Evolutionary conservation across 2,113 vertebrate genomes (phyloP), one percentile per base, ranked within the genome.

Genomic region (Megaleporinus macrocephalus): DNA sequence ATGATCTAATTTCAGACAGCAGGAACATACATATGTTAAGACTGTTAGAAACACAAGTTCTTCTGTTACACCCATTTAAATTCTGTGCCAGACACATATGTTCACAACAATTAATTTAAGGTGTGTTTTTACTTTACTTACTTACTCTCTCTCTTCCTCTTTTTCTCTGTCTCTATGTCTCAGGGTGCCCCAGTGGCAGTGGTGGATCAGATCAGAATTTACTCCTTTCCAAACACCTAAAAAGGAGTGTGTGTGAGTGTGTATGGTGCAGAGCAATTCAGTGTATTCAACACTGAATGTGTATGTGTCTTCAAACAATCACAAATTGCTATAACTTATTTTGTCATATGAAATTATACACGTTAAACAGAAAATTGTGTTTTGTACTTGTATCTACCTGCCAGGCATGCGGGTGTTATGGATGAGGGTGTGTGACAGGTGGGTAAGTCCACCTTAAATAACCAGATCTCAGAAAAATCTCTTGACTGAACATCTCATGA

Each of bases 341-440:
- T 70, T 70, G 36, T 44, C n/a, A 33, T 36, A 70, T n/a, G n/a
- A n/a, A 44, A 70, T 70, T 44, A n/a, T 44, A 70, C 33, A 70
- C 41, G 14, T 70, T 69, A 22, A 22, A 41, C 30, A 69, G 16
- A 41, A 41, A 22, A 69, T 22, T 7, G 24, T n/a, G 0, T 41
- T 70, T 70, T 44, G 15, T 44, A 70, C 12, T 70, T 13, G 6
- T 20, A 68, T 68, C 53, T 57, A 22, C 20, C 6, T 14, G 49
- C 15, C 49, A 16, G 49, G 16, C 16, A 15, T 16, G 62, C 26
- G 18, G 62, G 61, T 63, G 26, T 12, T 29, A 16, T 68, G 33
- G 65, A 68, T 68, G 65, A 68, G 33, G 3, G 33, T 36, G 33
- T 36, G 41, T 44, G 41, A 44, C 41, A 24, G n/a, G 61, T 10